These are phyloP conservation scores for Gymnarchus niloticus DNA, from an alignment of 2,113 vertebrate species.

Conservation along the genomic window DNA sequence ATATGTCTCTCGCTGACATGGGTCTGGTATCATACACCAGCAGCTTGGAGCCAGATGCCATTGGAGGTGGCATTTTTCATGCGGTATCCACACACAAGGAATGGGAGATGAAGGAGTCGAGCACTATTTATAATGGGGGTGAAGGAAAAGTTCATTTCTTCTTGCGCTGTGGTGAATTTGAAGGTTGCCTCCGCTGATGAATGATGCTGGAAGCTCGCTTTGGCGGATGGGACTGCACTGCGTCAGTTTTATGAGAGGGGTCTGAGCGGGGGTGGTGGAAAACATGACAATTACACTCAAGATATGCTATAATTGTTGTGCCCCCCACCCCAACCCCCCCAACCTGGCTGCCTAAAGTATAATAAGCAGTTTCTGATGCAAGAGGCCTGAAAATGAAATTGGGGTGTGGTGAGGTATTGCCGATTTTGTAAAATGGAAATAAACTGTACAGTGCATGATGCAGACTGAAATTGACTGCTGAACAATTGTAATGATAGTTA, in stretches of 20 bases:
- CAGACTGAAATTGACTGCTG: background rate
- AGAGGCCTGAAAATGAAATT: background rate
- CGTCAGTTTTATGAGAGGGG: background rate
- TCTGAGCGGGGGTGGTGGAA: background rate
- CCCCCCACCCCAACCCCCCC: background rate
- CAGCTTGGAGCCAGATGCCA: background rate
- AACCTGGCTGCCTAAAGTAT: background rate
- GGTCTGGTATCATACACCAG: background rate
- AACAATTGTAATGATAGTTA: background rate
- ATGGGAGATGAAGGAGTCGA: background rate
- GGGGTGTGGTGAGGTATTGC: background rate
- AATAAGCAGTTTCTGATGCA: constrained; percentile 13
- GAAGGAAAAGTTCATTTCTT: constrained; percentile 13
- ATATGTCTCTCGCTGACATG: background rate
- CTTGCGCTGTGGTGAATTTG: constrained; percentile 2
- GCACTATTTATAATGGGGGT: constrained; percentile 7
- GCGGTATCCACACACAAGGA: background rate
- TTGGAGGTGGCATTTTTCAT: background rate
- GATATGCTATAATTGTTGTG: constrained; percentile 1
- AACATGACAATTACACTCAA: background rate
- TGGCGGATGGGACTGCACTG: background rate
- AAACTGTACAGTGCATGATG: background rate
- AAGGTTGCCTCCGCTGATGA: constrained; percentile 2
- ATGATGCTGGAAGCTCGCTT: background rate
- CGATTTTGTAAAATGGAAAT: background rate